Conservation (phyloP, 2,113 vertebrate genomes). For the Chloropsis cyanopogon region DNA sequence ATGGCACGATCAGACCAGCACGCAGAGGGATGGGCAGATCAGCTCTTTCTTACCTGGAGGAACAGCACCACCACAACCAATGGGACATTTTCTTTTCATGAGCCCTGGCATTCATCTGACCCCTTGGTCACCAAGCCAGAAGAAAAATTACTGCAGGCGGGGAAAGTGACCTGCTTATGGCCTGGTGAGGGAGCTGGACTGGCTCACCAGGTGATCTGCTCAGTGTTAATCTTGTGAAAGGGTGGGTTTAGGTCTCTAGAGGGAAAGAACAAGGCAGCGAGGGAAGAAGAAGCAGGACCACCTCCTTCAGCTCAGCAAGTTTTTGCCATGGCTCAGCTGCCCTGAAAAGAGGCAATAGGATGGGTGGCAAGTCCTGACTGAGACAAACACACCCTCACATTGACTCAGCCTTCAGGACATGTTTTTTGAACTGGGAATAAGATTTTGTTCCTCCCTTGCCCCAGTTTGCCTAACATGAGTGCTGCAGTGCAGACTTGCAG, state of each 20-base stretch:
- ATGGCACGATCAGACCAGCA: not conserved
- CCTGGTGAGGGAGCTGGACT: not conserved
- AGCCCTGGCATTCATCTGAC: not conserved
- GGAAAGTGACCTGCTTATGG: not conserved
- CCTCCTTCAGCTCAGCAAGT: not conserved
- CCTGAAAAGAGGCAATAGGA: not conserved
- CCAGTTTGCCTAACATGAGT: not conserved
- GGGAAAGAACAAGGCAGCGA: not conserved
- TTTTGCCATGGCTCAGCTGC: not conserved
- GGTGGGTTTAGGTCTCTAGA: not conserved
- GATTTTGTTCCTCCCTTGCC: not conserved
- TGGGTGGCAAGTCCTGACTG: accelerated
- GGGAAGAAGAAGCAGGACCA: not conserved
- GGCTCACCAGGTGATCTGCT: not conserved
- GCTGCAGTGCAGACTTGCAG: not conserved
- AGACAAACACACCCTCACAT: not conserved
- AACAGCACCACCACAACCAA: not conserved
- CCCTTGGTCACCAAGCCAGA: not conserved
- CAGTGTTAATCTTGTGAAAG: not conserved
- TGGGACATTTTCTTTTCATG: accelerated
- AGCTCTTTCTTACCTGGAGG: not conserved
- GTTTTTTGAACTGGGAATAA: not conserved
- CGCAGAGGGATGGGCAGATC: not conserved
- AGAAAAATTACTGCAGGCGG: not conserved
- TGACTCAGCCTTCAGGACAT: not conserved